Evolutionary conservation across 2,113 vertebrate genomes (phyloP), one percentile per base, ranked within the genome.

Genomic region (Corythoichthys haematopterus): DNA sequence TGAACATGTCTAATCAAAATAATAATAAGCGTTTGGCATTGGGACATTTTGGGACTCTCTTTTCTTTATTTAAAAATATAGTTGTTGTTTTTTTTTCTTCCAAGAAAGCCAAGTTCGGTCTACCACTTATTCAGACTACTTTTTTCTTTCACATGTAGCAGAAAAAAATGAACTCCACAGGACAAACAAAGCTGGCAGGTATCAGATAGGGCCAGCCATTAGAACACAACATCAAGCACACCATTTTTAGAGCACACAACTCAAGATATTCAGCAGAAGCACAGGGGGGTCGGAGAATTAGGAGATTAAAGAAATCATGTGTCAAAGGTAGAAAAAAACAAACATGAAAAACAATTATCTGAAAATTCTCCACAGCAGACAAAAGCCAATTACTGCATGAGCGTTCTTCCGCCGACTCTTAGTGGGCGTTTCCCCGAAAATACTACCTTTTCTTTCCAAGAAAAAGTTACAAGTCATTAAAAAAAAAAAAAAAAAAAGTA

Each of bases 51-150:
- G 79, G 63, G 79, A 90, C 86, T 88, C 85, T 82, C 75, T 87
- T 88, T 84, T 62, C 85, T 90, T 91, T 90, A 90, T 91, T 91
- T 89, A 88, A 90, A 91, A 90, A 90, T 28, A 91, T 88, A 90
- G 71, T 74, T 86, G 78, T 87, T 28, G 20, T 28, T 28, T 91
- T 91, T 88, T 53, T 43, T 91, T 91, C 88, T 53, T 80, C 88
- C 78, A 87, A 79, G 85, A 86, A 79, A 83, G 81, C 86, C 71
- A 85, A 82, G 80, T 85, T 84, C 81, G 46, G 84, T 89, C 81
- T 84, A 89, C 81, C 89, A 87, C 75, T 80, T 88, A 89, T 85
- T 84, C 64, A 84, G 88, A 91, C 86, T 88, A 86, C 80, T 87
- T 89, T 89, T 82, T 88, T 87, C 80, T 87, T 88, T 89, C 83